Base-by-base conservation (phyloP, 2,888 invertebrate genomes). In the Spisula solida region DNA sequence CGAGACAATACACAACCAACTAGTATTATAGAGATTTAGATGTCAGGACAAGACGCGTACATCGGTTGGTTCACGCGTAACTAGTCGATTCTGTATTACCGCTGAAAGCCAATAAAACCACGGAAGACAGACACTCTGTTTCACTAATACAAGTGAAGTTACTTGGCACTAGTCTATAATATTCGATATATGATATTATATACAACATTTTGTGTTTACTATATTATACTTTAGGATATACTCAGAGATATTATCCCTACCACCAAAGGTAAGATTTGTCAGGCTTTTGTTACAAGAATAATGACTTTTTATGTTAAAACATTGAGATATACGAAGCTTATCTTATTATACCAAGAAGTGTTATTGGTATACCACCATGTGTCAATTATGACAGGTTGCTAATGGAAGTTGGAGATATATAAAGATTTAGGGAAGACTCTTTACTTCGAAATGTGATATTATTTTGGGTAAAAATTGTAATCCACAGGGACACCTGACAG, bases 101-200 rank as follows among this genome's bases (percentile, higher is more conserved):
- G 10, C 25, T 10, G 60, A 66, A 66, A 66, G 60, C 60, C 60
- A 66, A 66, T 66, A 66, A 66, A 66, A 66, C 60, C 25, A 66
- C 60, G n/a, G 25, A 66, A 66, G 25, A 66, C 25, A 25, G 60
- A 66, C 60, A 20, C 60, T 20, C 60, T 25, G 60, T 60, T 66
- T 66, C 60, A 66, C 60, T 66, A 66, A 66, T 66, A 25, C 60
- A 25, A 66, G 60, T 25, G 60, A 66, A 66, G n/a, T 1, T 10
- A 25, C n/a, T 66, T 25, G 60, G 60, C 60, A 66, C 60, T 66
- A 25, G 60, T 66, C 10, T 10, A 2, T 12, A 25, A 10, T 25
- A 66, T 25, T 25, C n/a, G 8, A 66, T 25, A 66, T 25, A 66
- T n/a, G 25, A 66, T 66, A 66, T 66, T 25, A 66, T 56, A 18